Evolutionary conservation across 2,888 invertebrate species (phyloP).

Genomic region (Eristalis tenax): DNA sequence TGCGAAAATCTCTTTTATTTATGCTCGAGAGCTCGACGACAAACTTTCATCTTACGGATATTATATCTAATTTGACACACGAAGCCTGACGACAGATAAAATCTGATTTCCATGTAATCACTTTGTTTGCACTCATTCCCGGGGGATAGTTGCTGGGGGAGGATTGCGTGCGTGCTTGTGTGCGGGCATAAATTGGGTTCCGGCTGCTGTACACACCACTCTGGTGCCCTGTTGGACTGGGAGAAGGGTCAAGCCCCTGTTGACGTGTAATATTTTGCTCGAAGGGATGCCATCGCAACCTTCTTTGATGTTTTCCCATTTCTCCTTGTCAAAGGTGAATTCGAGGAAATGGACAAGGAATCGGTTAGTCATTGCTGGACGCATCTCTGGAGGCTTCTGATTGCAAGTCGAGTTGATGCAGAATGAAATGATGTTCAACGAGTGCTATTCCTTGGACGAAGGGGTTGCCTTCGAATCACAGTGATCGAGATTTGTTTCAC

Average conservation of each 20-base stretch:
- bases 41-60: constrained; percentile 5
- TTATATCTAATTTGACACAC: constrained; percentile 32
- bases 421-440: no score
- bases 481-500: no score
- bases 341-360: no score
- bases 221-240: not conserved
- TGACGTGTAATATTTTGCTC: not conserved
- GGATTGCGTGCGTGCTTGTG: not conserved
- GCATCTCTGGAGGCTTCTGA: no score
- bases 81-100: constrained; percentile 25
- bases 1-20: constrained; percentile 2
- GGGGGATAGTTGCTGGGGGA: not conserved
- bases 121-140: not conserved
- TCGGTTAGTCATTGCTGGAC: no score
- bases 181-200: not conserved
- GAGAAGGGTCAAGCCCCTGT: not conserved
- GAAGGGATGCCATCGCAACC: not conserved
- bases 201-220: not conserved
- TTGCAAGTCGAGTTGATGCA: no score
- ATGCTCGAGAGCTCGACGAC: not conserved
- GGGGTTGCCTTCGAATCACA: no score
- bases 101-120: constrained; percentile 28
- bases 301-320: not conserved
- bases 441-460: no score
- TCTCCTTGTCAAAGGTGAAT: not conserved